Conservation (phyloP, 2,797 vertebrate species). For the Manis javanica region DNA sequence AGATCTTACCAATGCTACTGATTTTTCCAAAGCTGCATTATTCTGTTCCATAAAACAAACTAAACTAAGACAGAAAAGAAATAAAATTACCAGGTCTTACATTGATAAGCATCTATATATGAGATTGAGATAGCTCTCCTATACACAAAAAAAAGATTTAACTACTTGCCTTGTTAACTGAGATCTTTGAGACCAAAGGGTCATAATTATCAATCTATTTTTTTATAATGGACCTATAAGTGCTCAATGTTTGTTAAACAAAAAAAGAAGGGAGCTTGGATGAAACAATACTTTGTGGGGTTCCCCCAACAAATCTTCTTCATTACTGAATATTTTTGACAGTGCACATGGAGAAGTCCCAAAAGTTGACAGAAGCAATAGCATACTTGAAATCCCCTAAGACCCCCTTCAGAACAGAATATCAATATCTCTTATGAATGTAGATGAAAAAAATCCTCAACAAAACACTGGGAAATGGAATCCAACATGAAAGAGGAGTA, state of each 20-base stretch:
- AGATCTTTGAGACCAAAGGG: background rate
- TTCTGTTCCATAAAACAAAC: conserved; percentile 27
- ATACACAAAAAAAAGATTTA: background rate
- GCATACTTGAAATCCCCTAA: background rate
- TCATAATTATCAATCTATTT: background rate
- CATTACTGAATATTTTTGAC: background rate
- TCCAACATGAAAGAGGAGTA: background rate
- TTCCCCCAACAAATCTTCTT: background rate
- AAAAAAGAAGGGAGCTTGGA: background rate
- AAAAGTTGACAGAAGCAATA: background rate
- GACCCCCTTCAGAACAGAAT: background rate
- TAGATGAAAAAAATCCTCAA: background rate
- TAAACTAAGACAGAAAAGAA: conserved; percentile 1
- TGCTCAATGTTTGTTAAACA: background rate
- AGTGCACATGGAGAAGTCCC: background rate
- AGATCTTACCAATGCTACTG: background rate
- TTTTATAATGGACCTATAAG: background rate
- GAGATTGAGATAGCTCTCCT: background rate
- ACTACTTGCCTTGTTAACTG: background rate
- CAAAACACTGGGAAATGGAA: background rate
- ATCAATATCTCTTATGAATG: background rate
- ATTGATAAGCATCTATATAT: background rate
- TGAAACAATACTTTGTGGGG: background rate
- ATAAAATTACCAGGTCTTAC: background rate
- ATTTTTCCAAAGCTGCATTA: conserved; percentile 3